Evolutionary conservation across 1,140 invertebrate genomes (phyloP), one percentile per base, ranked within the genome.

Genomic region (Periplaneta americana): DNA sequence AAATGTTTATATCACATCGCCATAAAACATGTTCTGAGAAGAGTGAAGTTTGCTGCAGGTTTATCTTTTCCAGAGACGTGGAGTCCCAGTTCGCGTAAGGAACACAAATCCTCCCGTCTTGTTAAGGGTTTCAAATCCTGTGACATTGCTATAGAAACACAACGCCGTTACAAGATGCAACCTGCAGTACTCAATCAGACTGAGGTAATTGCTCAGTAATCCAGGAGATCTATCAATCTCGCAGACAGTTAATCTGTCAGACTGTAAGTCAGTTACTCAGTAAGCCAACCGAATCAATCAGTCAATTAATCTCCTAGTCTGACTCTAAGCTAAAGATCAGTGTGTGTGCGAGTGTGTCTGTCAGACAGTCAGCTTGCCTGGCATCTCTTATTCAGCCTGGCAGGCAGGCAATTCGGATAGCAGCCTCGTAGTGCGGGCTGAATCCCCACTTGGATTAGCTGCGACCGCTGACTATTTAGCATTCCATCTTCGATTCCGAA

Each of bases 401-500:
- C 37, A 39, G 39, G 10, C 13, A 66, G 48, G 8, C 48, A 28
- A 66, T 66, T 66, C 48, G 11, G 48, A n/a, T 66, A 66, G 22
- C n/a, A 66, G 1, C 48, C 22, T 66, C 48, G 48, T 66, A 66
- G 22, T 66, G 48, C 6, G n/a, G 8, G 48, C 48, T 66, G 0
- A 66, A 66, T 66, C 48, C 48, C 48, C 48, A 66, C 48, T 28
- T 66, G 48, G 48, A 66, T 48, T 8, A 48, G 6, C 39, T 2
- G 22, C 13, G 39, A 15, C 39, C 13, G n/a, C 48, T 18, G 34
- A 15, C 79, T 80, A 57, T 74, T 80, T 80, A 80, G 79, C 48
- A 74, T 80, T 80, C 48, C 79, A 80, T 80, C 79, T 80, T 80
- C 79, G 79, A 80, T 80, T 80, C 79, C 34, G 66, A 34, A 74